phyloP scores from a whole-genome alignment of 2,113 vertebrate species.

The Zingel zingel region DNA sequence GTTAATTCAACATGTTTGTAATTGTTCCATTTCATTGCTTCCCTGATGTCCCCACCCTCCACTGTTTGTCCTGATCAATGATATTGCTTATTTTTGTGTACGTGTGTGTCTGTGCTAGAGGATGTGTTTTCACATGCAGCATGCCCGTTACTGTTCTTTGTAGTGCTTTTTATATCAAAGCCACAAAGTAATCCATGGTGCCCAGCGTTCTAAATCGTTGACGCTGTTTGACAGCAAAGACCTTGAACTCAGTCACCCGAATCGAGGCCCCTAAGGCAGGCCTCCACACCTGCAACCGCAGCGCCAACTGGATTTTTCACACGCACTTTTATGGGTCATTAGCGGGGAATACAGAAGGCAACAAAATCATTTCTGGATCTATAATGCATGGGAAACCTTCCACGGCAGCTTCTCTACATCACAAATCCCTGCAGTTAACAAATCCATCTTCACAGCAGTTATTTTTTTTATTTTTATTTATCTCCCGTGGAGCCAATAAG shows the following conservation, averaged over 20 bases:
- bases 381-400: background rate
- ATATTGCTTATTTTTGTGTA: background rate
- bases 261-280: constrained; percentile 13
- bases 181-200: constrained; percentile 27
- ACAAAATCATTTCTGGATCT: constrained; percentile 19
- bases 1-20: background rate
- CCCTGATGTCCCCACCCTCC: background rate
- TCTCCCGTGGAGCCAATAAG: background rate
- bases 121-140: background rate
- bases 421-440: constrained; percentile 27
- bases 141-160: background rate
- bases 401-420: background rate
- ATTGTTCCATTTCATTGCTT: background rate
- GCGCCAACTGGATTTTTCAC: constrained; percentile 29
- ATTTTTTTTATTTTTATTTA: background rate
- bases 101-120: background rate
- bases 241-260: constrained; percentile 35
- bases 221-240: constrained; percentile 39
- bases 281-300: background rate
- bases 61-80: background rate
- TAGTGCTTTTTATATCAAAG: constrained; percentile 31
- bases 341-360: background rate
- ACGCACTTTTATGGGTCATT: constrained; percentile 21
- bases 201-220: constrained; percentile 25
- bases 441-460: constrained; percentile 17